phyloP scores from a whole-genome alignment of 1,140 invertebrate genomes.

The Drosophila ironensis region DNA sequence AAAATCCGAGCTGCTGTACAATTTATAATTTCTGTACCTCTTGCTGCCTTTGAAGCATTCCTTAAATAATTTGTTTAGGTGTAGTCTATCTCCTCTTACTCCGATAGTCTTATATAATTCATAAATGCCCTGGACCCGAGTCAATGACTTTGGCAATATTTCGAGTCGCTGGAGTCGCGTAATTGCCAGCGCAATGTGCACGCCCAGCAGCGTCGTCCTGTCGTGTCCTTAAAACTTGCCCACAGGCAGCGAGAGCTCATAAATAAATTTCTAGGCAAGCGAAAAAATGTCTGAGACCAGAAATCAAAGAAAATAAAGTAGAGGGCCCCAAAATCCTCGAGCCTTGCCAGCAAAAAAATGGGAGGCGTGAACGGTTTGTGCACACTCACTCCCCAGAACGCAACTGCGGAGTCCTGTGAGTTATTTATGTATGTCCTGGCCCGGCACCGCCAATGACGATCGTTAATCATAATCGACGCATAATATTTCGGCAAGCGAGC shows the following conservation, averaged over 20 bases:
- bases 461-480: conserved; percentile 80
- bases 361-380: conserved; percentile 48
- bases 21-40: too few species aligned
- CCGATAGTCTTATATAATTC: conserved; percentile 54
- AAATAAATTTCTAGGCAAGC: conserved; percentile 46
- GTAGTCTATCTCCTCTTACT: background rate
- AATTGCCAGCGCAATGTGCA: conserved; percentile 55
- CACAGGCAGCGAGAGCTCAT: conserved; percentile 30
- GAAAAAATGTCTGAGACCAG: conserved; percentile 5
- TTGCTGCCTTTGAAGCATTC: background rate
- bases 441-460: conserved; percentile 54
- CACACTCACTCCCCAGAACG: conserved; percentile 47
- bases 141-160: conserved; percentile 74
- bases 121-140: conserved; percentile 52
- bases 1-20: too few species aligned
- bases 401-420: conserved; percentile 25
- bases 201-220: conserved; percentile 51
- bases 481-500: conserved; percentile 59
- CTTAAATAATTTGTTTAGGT: background rate
- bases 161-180: conserved; percentile 42
- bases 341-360: background rate
- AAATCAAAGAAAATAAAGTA: conserved; percentile 32
- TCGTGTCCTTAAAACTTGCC: conserved; percentile 57
- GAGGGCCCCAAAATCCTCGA: conserved; percentile 2
- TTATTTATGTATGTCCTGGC: conserved; percentile 47